Evolutionary conservation across 1,140 invertebrate genomes (phyloP).

Genomic region (Aphidius ervi): DNA sequence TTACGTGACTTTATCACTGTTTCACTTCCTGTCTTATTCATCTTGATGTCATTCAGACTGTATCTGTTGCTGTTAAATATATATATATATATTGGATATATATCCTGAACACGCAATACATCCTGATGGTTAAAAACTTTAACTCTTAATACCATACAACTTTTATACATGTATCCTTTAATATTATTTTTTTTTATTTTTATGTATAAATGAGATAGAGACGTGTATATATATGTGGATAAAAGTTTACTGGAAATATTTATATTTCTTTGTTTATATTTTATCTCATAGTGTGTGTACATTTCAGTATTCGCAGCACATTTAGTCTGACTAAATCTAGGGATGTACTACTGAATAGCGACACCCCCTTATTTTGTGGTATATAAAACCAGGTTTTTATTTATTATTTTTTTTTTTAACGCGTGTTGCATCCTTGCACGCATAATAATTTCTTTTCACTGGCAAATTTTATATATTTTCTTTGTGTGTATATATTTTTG

Average conservation of each 20-base stretch:
- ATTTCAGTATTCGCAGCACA: slow-evolving; percentile 15
- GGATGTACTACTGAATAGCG: slow-evolving; percentile 12
- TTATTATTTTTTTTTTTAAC: not conserved
- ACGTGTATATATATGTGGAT: not conserved
- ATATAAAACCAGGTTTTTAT: too few species aligned
- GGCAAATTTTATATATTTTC: not conserved
- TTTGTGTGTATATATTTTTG: not conserved
- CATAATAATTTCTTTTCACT: slow-evolving; percentile 18
- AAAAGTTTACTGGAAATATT: not conserved
- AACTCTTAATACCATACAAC: too few species aligned
- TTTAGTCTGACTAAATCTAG: slow-evolving; percentile 9
- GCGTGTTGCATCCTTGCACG: slow-evolving; percentile 17
- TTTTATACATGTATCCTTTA: too few species aligned
- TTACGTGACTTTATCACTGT: too few species aligned
- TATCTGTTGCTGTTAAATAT: too few species aligned
- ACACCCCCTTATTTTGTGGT: not conserved
- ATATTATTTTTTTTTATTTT: too few species aligned
- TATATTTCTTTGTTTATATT: slow-evolving; percentile 16
- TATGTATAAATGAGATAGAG: too few species aligned
- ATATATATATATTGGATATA: too few species aligned
- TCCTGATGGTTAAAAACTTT: too few species aligned
- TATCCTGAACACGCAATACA: not conserved
- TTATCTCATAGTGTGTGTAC: slow-evolving; percentile 5
- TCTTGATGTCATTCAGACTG: too few species aligned
- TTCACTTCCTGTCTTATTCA: too few species aligned